Evolutionary conservation across 2,888 invertebrate species (phyloP).

Genomic region (Dryococelus australis): DNA sequence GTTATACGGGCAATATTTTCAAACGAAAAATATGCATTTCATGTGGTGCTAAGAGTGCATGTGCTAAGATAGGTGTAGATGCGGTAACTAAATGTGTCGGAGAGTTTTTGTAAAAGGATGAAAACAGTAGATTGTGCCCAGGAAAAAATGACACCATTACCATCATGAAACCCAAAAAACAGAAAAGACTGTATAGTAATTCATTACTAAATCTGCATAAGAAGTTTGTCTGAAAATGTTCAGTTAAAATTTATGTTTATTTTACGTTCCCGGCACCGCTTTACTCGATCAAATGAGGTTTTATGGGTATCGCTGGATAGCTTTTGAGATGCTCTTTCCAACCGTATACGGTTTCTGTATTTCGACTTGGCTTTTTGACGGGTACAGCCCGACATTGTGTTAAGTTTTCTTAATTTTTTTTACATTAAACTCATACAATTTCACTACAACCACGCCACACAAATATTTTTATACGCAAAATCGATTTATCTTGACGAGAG

Average conservation of each 20-base stretch:
- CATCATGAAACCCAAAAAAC: background rate
- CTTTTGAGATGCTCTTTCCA: no score
- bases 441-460: no score
- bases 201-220: background rate
- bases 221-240: background rate
- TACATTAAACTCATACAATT: no score
- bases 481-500: no score
- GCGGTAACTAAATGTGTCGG: background rate
- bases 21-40: background rate
- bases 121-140: constrained; percentile 1
- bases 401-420: no score
- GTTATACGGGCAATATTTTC: background rate
- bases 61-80: background rate
- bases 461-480: no score
- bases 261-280: no score
- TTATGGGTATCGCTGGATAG: no score
- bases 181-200: background rate
- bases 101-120: background rate
- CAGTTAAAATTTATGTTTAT: background rate
- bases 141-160: background rate
- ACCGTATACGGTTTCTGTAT: no score
- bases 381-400: no score
- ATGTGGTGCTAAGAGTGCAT: background rate
- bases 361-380: no score
- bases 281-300: no score